Conservation (phyloP, 2,888 invertebrate genomes). For the Phlogophora meticulosa region DNA sequence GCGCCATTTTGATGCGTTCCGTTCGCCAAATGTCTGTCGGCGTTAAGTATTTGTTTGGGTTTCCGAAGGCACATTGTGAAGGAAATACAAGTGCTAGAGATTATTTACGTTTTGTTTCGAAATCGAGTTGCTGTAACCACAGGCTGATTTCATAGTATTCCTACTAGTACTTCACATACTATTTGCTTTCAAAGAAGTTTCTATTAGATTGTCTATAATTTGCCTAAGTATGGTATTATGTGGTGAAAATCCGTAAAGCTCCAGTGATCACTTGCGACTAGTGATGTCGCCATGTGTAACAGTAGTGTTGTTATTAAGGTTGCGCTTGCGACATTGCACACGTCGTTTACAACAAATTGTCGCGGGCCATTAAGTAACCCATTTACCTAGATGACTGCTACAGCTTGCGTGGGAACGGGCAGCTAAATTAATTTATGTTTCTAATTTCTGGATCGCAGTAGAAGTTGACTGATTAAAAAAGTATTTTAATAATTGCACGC, state of each 20-base stretch:
- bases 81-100: conserved; percentile 39
- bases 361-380: conserved; percentile 51
- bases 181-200: conserved; percentile 44
- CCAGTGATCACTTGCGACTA: conserved; percentile 16
- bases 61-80: conserved; percentile 16
- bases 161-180: conserved; percentile 5
- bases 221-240: conserved; percentile 8
- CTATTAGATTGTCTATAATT: conserved; percentile 34
- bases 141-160: conserved; percentile 19
- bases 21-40: conserved; percentile 57
- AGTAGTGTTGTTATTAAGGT: conserved; percentile 36
- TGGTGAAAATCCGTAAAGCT: conserved; percentile 28
- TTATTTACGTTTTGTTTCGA: conserved; percentile 53
- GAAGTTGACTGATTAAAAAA: conserved; percentile 42
- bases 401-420: conserved; percentile 54
- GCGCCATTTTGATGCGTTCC: conserved; percentile 51
- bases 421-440: conserved; percentile 48
- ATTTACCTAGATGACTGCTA: conserved; percentile 55
- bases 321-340: conserved; percentile 38
- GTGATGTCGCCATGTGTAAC: conserved; percentile 29
- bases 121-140: conserved; percentile 35
- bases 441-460: conserved; percentile 50
- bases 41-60: conserved; percentile 59
- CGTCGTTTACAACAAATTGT: conserved; percentile 47
- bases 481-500: conserved; percentile 54